phyloP scores from a whole-genome alignment of 2,113 vertebrate species.

The Tyto alba region DNA sequence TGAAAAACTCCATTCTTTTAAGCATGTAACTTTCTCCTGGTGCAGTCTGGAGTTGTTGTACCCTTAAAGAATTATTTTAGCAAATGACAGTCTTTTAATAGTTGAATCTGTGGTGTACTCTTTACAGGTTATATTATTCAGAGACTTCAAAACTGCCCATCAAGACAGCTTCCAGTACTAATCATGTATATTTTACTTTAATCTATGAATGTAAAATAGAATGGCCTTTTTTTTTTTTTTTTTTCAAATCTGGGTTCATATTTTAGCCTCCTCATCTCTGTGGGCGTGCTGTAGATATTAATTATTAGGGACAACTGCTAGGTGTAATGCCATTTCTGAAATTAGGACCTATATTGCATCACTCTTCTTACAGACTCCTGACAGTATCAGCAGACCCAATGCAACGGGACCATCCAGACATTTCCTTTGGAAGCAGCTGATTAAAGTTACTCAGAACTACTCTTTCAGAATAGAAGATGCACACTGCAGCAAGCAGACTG shows the following conservation, averaged over 20 bases:
- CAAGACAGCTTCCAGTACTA: not conserved
- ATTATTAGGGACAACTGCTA: not conserved
- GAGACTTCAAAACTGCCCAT: not conserved
- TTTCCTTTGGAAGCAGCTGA: not conserved
- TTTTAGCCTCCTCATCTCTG: not conserved
- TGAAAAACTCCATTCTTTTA: slow-evolving; percentile 2
- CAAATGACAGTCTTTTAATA: not conserved
- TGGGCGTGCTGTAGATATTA: not conserved
- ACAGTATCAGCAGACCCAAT: not conserved
- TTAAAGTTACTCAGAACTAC: not conserved
- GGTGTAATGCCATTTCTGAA: not conserved
- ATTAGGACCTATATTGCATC: not conserved
- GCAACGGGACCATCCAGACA: not conserved
- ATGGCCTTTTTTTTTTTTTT: not conserved
- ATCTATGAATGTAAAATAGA: not conserved
- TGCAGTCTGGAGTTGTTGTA: not conserved
- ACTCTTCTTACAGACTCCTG: not conserved
- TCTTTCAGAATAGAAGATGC: not conserved
- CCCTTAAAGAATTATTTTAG: not conserved
- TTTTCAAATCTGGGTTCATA: not conserved
- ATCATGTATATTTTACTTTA: not conserved
- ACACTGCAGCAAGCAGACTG: not conserved
- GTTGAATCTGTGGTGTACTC: not conserved
- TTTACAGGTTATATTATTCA: not conserved
- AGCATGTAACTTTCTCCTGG: not conserved